phyloP scores from a whole-genome alignment of 2,888 invertebrate genomes.

The Cyclophora punctaria region DNA sequence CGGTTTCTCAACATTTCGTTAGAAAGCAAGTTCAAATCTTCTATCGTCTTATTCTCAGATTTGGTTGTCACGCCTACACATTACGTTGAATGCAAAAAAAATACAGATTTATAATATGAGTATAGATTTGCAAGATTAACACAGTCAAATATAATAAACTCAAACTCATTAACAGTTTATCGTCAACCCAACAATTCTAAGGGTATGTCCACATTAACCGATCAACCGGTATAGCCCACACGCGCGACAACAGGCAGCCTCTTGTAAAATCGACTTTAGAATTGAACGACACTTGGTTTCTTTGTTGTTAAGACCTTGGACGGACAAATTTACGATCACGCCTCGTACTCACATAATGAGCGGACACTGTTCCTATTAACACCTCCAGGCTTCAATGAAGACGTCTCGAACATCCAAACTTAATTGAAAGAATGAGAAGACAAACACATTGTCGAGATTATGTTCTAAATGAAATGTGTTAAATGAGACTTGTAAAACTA shows the following conservation, averaged over 20 bases:
- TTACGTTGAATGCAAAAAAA: no score
- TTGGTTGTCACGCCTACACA: no score
- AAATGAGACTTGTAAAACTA: no score
- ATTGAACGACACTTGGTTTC: slow-evolving; percentile 60
- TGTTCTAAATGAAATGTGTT: no score
- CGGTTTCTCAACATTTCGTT: no score
- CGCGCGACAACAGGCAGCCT: slow-evolving; percentile 61
- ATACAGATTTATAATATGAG: no score
- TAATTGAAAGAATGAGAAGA: slow-evolving; percentile 8
- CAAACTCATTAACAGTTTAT: no score
- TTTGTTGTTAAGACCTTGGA: slow-evolving; percentile 64
- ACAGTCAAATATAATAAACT: no score
- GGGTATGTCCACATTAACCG: slow-evolving; percentile 29
- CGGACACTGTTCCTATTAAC: slow-evolving; percentile 66
- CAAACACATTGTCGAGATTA: slow-evolving; percentile 1
- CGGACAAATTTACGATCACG: slow-evolving; percentile 65
- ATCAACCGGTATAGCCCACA: slow-evolving; percentile 49
- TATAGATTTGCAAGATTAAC: no score
- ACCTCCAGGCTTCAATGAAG: slow-evolving; percentile 61
- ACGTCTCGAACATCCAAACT: slow-evolving; percentile 22
- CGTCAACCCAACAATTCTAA: no score
- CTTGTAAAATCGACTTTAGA: slow-evolving; percentile 70
- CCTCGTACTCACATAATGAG: slow-evolving; percentile 51
- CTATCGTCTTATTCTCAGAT: no score
- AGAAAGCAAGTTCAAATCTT: no score